phyloP scores from a whole-genome alignment of 2,113 vertebrate genomes.

The Neogale vison region DNA sequence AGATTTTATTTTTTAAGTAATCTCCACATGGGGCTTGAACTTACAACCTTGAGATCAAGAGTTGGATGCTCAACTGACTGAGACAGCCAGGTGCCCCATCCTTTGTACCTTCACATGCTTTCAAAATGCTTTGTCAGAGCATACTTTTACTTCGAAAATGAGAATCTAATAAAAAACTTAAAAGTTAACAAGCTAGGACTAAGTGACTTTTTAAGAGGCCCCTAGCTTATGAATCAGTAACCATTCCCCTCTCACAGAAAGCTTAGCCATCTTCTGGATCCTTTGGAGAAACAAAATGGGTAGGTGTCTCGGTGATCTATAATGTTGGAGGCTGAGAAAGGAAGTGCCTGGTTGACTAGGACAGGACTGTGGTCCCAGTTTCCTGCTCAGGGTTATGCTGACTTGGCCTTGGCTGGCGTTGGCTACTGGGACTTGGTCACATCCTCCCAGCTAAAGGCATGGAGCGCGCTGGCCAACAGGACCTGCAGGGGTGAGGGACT shows the following conservation, averaged over 20 bases:
- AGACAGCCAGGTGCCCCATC: not conserved
- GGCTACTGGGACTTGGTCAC: not conserved
- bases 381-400: not conserved
- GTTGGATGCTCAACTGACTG: not conserved
- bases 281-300: not conserved
- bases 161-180: not conserved
- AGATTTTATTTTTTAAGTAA: not conserved
- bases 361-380: not conserved
- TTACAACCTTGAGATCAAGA: not conserved
- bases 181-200: conserved; percentile 24
- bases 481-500: conserved; percentile 73
- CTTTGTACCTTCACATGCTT: conserved; percentile 20
- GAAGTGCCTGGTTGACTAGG: not conserved
- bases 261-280: not conserved
- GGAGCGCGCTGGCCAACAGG: accelerated
- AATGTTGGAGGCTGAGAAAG: not conserved
- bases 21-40: not conserved
- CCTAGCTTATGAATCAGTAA: not conserved
- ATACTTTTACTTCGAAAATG: not conserved
- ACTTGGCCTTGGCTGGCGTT: not conserved
- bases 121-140: not conserved
- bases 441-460: not conserved
- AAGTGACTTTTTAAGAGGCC: conserved; percentile 1
- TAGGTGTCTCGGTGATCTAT: not conserved
- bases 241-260: not conserved